Base-by-base conservation (phyloP, 2,113 vertebrate species). In the Climacteris rufus region DNA sequence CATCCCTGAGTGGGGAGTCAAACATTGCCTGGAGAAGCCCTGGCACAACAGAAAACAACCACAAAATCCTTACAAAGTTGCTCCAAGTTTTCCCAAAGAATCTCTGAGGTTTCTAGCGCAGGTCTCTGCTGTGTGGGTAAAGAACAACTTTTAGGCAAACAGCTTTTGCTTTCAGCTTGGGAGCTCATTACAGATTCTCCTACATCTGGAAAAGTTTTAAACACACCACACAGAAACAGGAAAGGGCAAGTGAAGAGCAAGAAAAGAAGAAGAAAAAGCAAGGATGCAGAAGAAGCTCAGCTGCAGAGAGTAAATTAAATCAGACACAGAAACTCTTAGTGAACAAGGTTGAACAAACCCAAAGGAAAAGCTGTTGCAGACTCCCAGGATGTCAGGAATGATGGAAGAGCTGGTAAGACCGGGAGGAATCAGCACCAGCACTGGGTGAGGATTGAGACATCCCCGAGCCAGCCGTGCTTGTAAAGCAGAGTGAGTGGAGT, bases 281-380 rank as follows among this genome's bases (percentile, higher is more conserved):
- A 50, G 39, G 64, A 54, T n/a, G 5, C 80, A 74, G 57, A 14
- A 61, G 42, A 61, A 90, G 74, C 95, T 94, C 94, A 90, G 89
- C 90, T 92, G 96, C 84, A 60, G 35, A n/a, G 72, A 70, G 91
- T 50, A 95, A 94, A 97, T 96, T 83, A 95, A 94, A 97, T 87
- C 72, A 78, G 87, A 35, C 61, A 72, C 56, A 69, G 60, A 77
- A 69, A 37, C 35, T 56, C 61, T 57, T 31, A 57, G 66, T 39
- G 92, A 93, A 69, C 47, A 50, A 92, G 86, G 56, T 18, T 33
- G 86, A 87, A 65, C 76, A 79, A 94, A 87, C 16, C 31, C 21
- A 3, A 47, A 52, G 64, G 81, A 78, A 87, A 80, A 87, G 59
- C 56, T 44, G 6, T 10, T 37, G 15, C 70, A 45, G 78, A 15